phyloP scores from a whole-genome alignment of 2,113 vertebrate genomes.

The Onychostoma macrolepis region DNA sequence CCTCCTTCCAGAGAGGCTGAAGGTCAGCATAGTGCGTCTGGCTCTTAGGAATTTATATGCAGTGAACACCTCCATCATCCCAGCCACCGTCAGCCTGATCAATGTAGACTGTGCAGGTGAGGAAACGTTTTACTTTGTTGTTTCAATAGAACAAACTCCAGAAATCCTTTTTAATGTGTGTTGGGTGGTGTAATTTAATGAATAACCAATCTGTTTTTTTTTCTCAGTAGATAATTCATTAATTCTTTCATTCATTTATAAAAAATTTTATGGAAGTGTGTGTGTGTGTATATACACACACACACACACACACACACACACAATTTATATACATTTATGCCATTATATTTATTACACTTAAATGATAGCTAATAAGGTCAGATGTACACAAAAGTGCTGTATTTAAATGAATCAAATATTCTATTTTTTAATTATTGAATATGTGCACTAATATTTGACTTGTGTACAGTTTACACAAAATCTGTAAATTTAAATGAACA shows the following conservation, averaged over 20 bases:
- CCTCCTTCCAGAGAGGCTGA: constrained; percentile 81
- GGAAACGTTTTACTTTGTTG: constrained; percentile 49
- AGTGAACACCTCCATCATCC: constrained; percentile 69
- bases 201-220: neutral
- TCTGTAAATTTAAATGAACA: no score
- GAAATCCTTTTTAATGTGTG: neutral
- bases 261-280: neutral
- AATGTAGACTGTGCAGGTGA: constrained; percentile 87
- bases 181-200: neutral
- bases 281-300: neutral
- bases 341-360: neutral
- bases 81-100: constrained; percentile 74
- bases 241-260: neutral
- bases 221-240: no score
- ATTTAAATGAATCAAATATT: no score
- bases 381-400: no score
- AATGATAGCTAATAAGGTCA: no score
- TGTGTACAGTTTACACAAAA: no score
- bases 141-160: constrained; percentile 26
- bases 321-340: neutral
- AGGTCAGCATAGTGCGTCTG: constrained; percentile 75
- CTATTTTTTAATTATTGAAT: no score
- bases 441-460: no score
- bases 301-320: no score
- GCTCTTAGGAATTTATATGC: constrained; percentile 65